phyloP scores from a whole-genome alignment of 2,888 invertebrate species.

The Pandemis cinnamomeana region DNA sequence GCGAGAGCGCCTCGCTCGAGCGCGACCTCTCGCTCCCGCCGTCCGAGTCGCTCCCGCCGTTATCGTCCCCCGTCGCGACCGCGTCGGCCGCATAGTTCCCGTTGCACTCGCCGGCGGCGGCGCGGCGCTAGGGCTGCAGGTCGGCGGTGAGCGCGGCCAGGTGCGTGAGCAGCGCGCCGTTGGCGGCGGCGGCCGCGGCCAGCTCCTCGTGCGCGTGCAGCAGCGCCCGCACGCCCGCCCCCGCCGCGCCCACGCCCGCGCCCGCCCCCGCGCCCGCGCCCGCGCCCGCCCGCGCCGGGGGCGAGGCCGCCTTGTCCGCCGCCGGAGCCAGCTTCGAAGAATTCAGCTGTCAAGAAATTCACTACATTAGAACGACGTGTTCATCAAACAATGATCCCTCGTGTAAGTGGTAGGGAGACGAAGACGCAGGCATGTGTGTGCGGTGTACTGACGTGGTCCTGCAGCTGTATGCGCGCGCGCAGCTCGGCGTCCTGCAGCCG shows the following conservation, averaged over 20 bases:
- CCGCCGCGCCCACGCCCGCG: conserved; percentile 48
- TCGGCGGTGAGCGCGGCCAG: conserved; percentile 31
- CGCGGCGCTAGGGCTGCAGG: conserved; percentile 49
- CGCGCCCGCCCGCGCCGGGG: conserved; percentile 27
- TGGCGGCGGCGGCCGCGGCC: conserved; percentile 53
- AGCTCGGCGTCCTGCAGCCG: conserved; percentile 74
- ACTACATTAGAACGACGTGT: too few species aligned
- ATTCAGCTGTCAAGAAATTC: conserved; percentile 33
- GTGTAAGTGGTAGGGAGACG: too few species aligned
- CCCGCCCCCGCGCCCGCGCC: not conserved
- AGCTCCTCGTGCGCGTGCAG: conserved; percentile 66
- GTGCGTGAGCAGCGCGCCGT: conserved; percentile 58
- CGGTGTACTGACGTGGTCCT: conserved; percentile 39
- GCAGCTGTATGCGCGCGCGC: conserved; percentile 47
- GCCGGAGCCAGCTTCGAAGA: conserved; percentile 41
- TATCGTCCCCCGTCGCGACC: not conserved
- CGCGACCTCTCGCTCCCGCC: conserved; percentile 16
- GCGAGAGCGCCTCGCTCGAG: conserved; percentile 45
- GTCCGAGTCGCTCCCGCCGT: not conserved
- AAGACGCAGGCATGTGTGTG: not conserved
- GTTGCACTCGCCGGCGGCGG: conserved; percentile 12
- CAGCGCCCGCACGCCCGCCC: conserved; percentile 66
- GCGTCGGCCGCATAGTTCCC: not conserved
- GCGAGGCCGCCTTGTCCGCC: conserved; percentile 65
- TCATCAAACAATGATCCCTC: too few species aligned